Conservation (phyloP, 2,797 vertebrate genomes). For the Setipinna tenuifilis region DNA sequence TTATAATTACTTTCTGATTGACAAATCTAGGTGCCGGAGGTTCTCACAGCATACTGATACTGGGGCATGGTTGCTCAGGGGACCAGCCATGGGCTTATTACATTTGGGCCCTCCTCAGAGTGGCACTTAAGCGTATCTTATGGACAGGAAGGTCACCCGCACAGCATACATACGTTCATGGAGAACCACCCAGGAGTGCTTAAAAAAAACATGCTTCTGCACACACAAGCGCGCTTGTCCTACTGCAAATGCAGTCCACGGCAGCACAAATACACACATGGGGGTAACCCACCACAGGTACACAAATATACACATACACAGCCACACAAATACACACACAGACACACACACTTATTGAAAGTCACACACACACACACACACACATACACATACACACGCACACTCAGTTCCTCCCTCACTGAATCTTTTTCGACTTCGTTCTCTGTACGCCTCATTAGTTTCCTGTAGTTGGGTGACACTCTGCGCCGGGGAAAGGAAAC, state of each 20-base stretch:
- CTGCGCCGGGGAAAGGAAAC: constrained; percentile 55
- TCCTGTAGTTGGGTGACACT: constrained; percentile 56
- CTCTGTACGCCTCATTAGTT: constrained; percentile 63
- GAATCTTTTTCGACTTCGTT: constrained; percentile 41
- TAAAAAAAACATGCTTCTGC: not conserved
- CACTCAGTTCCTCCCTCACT: constrained; percentile 37
- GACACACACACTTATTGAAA: not conserved
- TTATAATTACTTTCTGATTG: constrained; percentile 19
- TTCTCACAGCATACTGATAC: not conserved
- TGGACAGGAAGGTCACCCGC: not conserved
- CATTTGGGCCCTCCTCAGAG: not conserved
- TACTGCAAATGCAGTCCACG: not conserved
- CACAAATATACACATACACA: not conserved
- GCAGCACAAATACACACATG: not conserved
- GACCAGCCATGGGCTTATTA: not conserved
- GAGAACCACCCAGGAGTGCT: not conserved
- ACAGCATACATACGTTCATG: not conserved
- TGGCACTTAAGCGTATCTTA: not conserved
- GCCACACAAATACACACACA: not conserved
- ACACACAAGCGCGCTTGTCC: not conserved
- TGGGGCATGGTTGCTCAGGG: not conserved
- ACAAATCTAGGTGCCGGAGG: not conserved
- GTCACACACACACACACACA: not conserved
- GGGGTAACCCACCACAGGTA: not conserved
- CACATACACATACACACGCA: not conserved